Evolutionary conservation across 1,140 invertebrate species (phyloP).

Genomic region (Dendroctonus ponderosae): DNA sequence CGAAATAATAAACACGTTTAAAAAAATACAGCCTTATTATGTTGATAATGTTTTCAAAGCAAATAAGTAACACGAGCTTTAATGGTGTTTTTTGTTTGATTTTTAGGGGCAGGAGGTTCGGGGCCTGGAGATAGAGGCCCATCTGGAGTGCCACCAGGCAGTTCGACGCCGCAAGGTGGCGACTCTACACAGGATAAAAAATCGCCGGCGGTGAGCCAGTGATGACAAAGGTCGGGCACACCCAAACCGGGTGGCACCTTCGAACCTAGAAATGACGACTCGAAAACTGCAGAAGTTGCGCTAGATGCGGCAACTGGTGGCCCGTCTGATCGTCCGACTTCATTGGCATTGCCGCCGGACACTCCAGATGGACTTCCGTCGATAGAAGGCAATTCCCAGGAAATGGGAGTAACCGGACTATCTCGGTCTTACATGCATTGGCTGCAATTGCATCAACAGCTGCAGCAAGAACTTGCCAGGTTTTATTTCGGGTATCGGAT

Average conservation of each 20-base stretch:
- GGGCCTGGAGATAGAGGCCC: constrained; percentile 44
- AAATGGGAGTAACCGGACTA: constrained; percentile 17
- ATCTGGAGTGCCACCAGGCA: constrained; percentile 57
- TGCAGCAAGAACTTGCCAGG: constrained; percentile 28
- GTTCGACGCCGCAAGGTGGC: constrained; percentile 62
- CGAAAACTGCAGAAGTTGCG: neutral
- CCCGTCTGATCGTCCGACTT: neutral
- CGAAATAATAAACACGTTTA: too few relatives aligned
- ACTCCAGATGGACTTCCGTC: neutral
- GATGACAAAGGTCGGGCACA: constrained; percentile 52
- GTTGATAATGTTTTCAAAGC: too few relatives aligned
- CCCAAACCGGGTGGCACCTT: constrained; percentile 29
- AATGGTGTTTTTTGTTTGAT: neutral
- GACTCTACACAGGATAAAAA: constrained; percentile 69
- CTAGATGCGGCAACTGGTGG: neutral
- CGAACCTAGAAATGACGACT: constrained; percentile 13
- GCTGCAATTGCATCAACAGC: constrained; percentile 28
- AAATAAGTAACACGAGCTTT: too few relatives aligned
- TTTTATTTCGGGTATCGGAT: constrained; percentile 27
- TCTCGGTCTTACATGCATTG: constrained; percentile 30
- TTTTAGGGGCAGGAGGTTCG: constrained; percentile 45
- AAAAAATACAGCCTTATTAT: too few relatives aligned
- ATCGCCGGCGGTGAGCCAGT: constrained; percentile 75
- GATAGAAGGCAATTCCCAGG: constrained; percentile 3
- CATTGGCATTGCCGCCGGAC: neutral